Base-by-base conservation (phyloP, 2,113 vertebrate genomes). In the Garra rufa region DNA sequence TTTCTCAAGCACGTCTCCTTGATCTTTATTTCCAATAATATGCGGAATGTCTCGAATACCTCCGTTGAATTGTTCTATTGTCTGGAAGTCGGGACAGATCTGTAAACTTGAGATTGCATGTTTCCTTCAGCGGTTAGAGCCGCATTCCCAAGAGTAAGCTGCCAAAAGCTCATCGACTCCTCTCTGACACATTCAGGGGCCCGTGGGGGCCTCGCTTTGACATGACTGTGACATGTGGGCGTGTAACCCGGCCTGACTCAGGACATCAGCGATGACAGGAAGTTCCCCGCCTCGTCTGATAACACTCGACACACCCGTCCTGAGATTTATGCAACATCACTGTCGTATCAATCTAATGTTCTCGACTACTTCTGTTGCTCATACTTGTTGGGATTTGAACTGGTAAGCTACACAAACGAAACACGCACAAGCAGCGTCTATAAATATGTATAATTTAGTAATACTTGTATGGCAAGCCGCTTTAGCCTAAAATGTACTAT, bases 201-300 rank as follows among this genome's bases (percentile, higher is more conserved):
- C 67, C 19, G 1, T 14, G 0, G 28, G 19, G 55, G 76, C 52
- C 34, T 44, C 19, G 44, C 14, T n/a, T 38, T 38, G 44, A 43
- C 26, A 13, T 52, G 15, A 41, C 28, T 75, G 63, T 30, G 43
- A 81, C 19, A 13, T 67, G 57, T 71, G 9, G 48, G 63, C 26
- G 44, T 77, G 17, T 14, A 41, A n/a, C 4, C 50, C 55, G 21
- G 24, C 59, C 76, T 76, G 81, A 85, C 19, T 80, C 74, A 74
- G 67, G 48, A 34, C 17, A 52, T 78, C 67, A 46, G 43, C 41
- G 21, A 46, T 74, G 80, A 69, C 46, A 28, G 79, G 79, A 83
- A 69, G 44, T 38, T 73, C 71, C 26, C 70, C 70, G 2, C 28
- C 84, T 55, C 43, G 6, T 69, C 30, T 77, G 83, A 84, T 69